Percentiles rank a stretch among this genome's conserved stretches.
Conservation (phyloP, 2,888 invertebrate species). For the Polyommatus icarus region DNA sequence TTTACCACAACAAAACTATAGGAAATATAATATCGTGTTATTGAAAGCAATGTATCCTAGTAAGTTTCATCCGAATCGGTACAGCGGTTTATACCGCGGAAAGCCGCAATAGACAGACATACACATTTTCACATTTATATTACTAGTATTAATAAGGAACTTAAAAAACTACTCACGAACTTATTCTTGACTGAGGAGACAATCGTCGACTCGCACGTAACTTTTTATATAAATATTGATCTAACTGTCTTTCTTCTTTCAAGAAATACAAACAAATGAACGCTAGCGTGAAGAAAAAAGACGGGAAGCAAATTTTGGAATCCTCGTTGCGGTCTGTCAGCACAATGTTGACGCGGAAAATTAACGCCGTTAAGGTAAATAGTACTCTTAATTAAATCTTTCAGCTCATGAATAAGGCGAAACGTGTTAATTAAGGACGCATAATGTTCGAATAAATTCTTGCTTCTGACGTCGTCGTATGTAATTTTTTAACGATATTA, state of each 20-base stretch:
- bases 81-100: too few species aligned
- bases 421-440: neutral
- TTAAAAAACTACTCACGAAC: neutral
- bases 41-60: too few species aligned
- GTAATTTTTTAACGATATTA: too few species aligned
- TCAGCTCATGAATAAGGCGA: neutral
- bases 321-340: constrained; percentile 91
- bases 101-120: too few species aligned
- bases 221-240: neutral
- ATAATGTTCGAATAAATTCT: constrained; percentile 1
- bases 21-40: too few species aligned
- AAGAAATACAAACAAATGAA: constrained; percentile 90
- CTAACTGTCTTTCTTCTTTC: neutral
- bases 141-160: neutral
- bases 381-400: neutral
- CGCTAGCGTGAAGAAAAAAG: constrained; percentile 88
- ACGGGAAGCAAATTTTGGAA: constrained; percentile 88
- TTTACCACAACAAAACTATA: too few species aligned
- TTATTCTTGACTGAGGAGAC: neutral
- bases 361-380: constrained; percentile 90
- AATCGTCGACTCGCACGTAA: neutral
- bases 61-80: too few species aligned
- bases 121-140: too few species aligned
- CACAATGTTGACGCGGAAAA: constrained; percentile 92
- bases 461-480: too few species aligned